phyloP scores from a whole-genome alignment of 2,888 invertebrate genomes.

The Tachystola acroxantha region DNA sequence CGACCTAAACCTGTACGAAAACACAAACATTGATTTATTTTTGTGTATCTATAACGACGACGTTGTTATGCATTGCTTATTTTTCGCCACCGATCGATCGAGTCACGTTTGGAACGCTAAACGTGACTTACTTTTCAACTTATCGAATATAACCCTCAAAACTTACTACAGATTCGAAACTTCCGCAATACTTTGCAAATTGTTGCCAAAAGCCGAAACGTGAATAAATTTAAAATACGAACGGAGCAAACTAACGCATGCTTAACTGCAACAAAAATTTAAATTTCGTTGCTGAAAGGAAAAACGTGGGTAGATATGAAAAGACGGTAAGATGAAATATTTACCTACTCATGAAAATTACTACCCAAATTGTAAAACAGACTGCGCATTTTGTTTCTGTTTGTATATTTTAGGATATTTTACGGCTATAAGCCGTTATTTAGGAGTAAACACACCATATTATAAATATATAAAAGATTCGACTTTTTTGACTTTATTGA shows the following conservation, averaged over 20 bases:
- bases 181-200: conserved; percentile 41
- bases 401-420: too few species aligned
- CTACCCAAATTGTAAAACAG: conserved; percentile 4
- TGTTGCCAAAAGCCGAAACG: conserved; percentile 37
- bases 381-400: too few species aligned
- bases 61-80: too few species aligned
- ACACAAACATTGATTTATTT: too few species aligned
- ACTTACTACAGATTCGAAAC: conserved; percentile 25
- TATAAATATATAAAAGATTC: too few species aligned
- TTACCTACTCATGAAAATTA: conserved; percentile 5
- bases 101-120: background rate
- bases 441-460: too few species aligned
- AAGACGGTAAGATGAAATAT: conserved; percentile 11
- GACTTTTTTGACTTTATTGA: too few species aligned
- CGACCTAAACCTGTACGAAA: too few species aligned
- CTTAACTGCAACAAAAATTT: conserved; percentile 21
- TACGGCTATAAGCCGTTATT: background rate
- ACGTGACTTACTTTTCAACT: background rate
- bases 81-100: too few species aligned
- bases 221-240: conserved; percentile 44
- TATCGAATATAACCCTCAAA: background rate
- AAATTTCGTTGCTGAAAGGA: conserved; percentile 11
- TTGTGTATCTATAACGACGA: too few species aligned
- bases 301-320: conserved; percentile 10
- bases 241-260: conserved; percentile 31